phyloP scores from a whole-genome alignment of 2,113 vertebrate genomes.

The Eira barbara region DNA sequence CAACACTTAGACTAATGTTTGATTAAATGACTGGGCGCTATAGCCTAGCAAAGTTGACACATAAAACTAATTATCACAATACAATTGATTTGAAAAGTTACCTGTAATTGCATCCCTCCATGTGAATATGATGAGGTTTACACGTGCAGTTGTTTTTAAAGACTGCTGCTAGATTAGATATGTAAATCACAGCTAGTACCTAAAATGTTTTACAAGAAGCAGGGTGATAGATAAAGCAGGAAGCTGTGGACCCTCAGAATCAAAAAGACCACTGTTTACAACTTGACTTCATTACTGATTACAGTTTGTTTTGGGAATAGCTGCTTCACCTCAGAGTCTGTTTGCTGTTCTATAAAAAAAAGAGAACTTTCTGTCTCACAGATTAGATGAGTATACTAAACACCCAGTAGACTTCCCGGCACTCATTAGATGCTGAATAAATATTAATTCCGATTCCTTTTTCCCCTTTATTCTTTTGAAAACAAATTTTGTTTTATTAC shows the following conservation, averaged over 20 bases:
- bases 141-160: neutral
- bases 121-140: neutral
- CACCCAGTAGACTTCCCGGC: neutral
- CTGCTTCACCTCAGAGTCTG: neutral
- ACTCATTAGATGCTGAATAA: neutral
- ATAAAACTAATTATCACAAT: neutral
- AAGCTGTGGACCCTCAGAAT: neutral
- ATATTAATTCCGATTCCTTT: neutral
- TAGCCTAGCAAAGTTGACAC: neutral
- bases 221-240: neutral
- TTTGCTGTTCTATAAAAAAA: neutral
- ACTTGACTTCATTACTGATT: neutral
- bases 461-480: neutral
- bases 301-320: neutral
- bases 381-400: neutral
- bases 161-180: neutral
- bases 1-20: neutral
- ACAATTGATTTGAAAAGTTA: neutral
- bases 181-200: neutral
- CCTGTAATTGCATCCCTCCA: neutral
- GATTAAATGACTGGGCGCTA: neutral
- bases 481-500: conserved; percentile 1
- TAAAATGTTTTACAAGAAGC: neutral
- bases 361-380: neutral
- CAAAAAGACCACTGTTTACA: neutral